Evolutionary conservation across 2,888 invertebrate genomes (phyloP).

Genomic region (Plebejus argus): DNA sequence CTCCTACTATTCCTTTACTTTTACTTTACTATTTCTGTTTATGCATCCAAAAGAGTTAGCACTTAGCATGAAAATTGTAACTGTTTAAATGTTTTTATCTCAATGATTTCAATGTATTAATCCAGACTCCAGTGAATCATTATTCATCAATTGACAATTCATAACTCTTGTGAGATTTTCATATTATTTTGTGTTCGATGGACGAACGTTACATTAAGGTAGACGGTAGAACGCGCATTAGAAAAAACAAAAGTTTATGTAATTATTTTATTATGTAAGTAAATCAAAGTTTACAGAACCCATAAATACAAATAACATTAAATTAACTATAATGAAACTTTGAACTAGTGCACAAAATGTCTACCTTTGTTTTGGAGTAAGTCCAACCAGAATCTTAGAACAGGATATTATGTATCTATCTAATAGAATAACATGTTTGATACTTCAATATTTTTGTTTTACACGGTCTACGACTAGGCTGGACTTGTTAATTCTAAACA

Average conservation of each 20-base stretch:
- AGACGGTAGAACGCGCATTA: background rate
- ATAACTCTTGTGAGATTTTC: no score
- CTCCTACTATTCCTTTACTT: no score
- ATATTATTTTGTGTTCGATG: no score
- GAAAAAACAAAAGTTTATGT: background rate
- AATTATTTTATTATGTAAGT: background rate
- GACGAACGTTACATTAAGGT: background rate
- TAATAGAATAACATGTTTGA: background rate
- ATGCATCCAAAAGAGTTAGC: no score
- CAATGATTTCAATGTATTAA: no score
- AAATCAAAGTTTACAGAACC: slow-evolving; percentile 33
- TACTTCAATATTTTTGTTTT: background rate
- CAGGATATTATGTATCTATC: background rate
- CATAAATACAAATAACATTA: background rate
- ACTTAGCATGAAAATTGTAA: no score
- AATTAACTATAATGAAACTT: background rate
- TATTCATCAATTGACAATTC: no score
- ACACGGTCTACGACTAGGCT: background rate
- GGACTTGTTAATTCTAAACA: background rate
- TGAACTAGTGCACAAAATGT: background rate
- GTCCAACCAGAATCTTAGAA: slow-evolving; percentile 1
- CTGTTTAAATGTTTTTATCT: no score
- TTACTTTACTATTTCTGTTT: no score
- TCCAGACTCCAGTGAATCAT: no score
- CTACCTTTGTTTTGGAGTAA: background rate